Conservation (phyloP, 2,888 invertebrate genomes). For the Dasysyrphus tricinctus region DNA sequence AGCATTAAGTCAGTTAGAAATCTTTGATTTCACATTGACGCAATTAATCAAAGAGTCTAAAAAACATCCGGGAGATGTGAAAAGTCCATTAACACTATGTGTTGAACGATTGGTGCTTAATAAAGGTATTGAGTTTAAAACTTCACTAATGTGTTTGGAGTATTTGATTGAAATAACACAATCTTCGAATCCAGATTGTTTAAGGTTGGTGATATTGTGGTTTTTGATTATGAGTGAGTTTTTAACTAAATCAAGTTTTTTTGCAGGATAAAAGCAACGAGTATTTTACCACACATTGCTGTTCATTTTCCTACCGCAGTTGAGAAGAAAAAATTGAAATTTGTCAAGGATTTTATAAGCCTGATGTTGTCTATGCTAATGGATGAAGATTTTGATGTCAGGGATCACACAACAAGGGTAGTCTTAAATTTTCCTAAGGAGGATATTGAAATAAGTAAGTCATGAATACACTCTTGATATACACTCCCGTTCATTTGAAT, state of each 20-base stretch:
- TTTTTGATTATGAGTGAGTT: background rate
- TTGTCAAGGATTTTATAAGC: constrained; percentile 78
- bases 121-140: constrained; percentile 69
- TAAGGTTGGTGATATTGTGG: constrained; percentile 76
- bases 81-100: constrained; percentile 79
- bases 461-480: background rate
- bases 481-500: too few species aligned
- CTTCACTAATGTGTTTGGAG: constrained; percentile 77
- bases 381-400: constrained; percentile 80
- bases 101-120: constrained; percentile 77
- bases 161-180: constrained; percentile 78
- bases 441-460: constrained; percentile 77
- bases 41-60: constrained; percentile 76
- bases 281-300: constrained; percentile 78
- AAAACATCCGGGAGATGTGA: constrained; percentile 77
- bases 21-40: constrained; percentile 77
- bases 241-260: background rate
- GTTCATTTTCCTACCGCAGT: constrained; percentile 75
- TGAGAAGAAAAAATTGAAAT: constrained; percentile 75
- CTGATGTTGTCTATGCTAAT: constrained; percentile 79
- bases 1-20: constrained; percentile 77
- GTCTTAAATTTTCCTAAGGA: constrained; percentile 77
- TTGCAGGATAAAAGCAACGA: constrained; percentile 78
- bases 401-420: constrained; percentile 78
- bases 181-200: constrained; percentile 77